phyloP scores from a whole-genome alignment of 2,113 vertebrate species.

The Pituophis catenifer region DNA sequence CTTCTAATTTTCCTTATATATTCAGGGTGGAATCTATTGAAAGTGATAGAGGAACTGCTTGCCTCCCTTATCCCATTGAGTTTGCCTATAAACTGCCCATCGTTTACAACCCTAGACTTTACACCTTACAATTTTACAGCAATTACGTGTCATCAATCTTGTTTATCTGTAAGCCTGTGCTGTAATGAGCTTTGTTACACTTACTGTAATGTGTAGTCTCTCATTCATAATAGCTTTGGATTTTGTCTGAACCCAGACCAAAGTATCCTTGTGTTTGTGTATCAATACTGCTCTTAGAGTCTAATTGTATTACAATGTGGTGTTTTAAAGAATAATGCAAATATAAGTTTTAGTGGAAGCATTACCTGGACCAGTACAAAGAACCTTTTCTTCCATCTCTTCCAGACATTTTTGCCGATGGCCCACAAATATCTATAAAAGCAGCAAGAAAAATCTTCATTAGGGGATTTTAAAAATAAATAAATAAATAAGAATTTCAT shows the following conservation, averaged over 20 bases:
- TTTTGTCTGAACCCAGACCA: not conserved
- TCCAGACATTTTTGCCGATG: conserved; percentile 98
- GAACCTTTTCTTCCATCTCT: conserved; percentile 98
- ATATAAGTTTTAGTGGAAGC: conserved; percentile 42
- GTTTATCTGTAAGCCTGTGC: not conserved
- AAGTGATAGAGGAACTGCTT: not conserved
- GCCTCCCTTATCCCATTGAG: not conserved
- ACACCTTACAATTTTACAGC: not conserved
- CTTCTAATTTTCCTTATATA: not conserved
- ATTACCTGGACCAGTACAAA: conserved; percentile 98
- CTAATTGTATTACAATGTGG: not conserved
- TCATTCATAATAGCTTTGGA: not conserved
- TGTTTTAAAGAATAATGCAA: not conserved
- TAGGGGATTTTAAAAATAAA: not conserved
- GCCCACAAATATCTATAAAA: conserved; percentile 90
- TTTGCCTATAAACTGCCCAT: not conserved
- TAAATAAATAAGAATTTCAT: not conserved
- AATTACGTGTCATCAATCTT: not conserved
- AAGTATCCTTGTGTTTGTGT: not conserved
- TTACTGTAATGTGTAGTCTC: not conserved
- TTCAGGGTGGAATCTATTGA: not conserved
- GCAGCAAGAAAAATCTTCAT: conserved; percentile 46
- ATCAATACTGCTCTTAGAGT: not conserved
- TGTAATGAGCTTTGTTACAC: not conserved
- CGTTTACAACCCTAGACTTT: not conserved